Evolutionary conservation across 2,888 invertebrate species (phyloP), one percentile per base, ranked within the genome.

Genomic region (Parelbella ahira): DNA sequence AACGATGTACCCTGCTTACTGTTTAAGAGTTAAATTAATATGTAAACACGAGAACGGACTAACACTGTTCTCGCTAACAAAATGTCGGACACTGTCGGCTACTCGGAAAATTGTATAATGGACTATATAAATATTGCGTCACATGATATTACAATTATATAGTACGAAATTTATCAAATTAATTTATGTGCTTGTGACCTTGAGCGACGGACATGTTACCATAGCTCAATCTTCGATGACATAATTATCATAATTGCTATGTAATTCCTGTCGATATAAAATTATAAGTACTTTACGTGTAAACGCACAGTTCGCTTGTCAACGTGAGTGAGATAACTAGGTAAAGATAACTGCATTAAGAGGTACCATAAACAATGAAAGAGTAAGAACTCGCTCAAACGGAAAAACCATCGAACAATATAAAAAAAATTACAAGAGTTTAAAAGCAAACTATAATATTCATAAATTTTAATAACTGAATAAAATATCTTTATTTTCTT

Each of bases 21-120:
- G 15, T 15, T 15, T 15, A 4, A 15, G 4, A 15, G 4, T 25
- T 33, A 33, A 41, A 41, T 29, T 21, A 30, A 25, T 45, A 30
- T 29, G 30, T 36, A 39, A 45, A 36, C 32, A 20, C 15, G 15
- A 39, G 7, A 24, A 37, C 25, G 37, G 32, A 19, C 7, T 3
- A 23, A 9, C n/a, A 12, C 13, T 11, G 6, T 33, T 9, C 19
- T 15, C 2, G 39, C 18, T 25, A 4, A 41, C 32, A 41, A 41
- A 33, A 41, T 41, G 39, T 33, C 32, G 32, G 39, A 20, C 15
- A 4, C 8, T 19, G 12, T n/a, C 30, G 18, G 23, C 24, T 30
- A 24, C 24, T 12, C 3, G 6, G 18, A 18, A 12, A 9, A n/a
- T n/a, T n/a, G n/a, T n/a, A n/a, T n/a, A 29, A 38, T 29, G 24